Percentiles rank a stretch among this genome's conserved stretches.
Conservation (phyloP, 2,113 vertebrate species). For the Xiphophorus couchianus region DNA sequence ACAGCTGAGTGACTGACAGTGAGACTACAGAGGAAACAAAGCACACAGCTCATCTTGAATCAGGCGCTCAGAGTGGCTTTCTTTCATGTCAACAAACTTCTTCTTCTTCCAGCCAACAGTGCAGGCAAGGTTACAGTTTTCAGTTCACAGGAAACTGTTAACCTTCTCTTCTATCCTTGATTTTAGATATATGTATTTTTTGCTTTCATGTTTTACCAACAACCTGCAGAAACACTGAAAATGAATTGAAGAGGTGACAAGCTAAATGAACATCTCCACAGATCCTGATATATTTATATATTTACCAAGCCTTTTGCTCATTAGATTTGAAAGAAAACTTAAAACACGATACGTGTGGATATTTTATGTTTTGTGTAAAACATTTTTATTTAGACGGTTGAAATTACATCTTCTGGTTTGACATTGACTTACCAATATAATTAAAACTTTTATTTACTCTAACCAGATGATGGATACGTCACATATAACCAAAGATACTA, state of each 20-base stretch:
- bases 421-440: too few species aligned
- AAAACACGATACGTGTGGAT: background rate
- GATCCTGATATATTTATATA: too few species aligned
- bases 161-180: background rate
- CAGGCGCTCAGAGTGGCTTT: constrained; percentile 36
- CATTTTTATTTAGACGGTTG: background rate
- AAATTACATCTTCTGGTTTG: background rate
- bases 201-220: background rate
- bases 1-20: constrained; percentile 72
- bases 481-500: too few species aligned
- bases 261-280: too few species aligned
- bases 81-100: constrained; percentile 24
- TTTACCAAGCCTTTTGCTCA: too few species aligned
- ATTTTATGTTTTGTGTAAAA: background rate
- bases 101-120: constrained; percentile 4
- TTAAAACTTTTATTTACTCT: too few species aligned
- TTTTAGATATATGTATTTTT: background rate
- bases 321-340: background rate
- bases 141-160: background rate
- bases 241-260: background rate
- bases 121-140: constrained; percentile 3
- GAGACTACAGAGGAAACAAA: constrained; percentile 42
- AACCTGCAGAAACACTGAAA: background rate
- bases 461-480: too few species aligned
- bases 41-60: constrained; percentile 57